Conservation (phyloP, 2,888 invertebrate genomes). For the Folsomia manolachei region DNA sequence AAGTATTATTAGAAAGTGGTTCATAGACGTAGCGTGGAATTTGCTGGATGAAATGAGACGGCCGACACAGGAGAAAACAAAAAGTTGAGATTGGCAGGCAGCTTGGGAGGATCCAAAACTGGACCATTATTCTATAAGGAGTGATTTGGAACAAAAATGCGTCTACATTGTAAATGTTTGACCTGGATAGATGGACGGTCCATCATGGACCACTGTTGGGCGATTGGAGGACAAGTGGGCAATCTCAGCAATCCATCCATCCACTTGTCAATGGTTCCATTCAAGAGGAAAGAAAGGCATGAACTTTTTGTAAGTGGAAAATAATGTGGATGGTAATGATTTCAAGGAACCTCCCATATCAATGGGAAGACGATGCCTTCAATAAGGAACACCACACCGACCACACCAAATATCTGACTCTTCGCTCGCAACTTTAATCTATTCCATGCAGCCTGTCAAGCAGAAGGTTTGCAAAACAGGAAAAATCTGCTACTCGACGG, state of each 20-base stretch:
- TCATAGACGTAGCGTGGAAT: background rate
- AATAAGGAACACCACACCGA: background rate
- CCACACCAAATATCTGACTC: background rate
- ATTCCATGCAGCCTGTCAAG: background rate
- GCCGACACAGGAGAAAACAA: no score
- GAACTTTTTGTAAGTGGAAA: slow-evolving; percentile 16
- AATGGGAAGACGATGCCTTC: background rate
- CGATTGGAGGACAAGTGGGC: slow-evolving; percentile 8
- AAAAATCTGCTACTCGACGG: no score
- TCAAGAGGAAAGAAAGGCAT: background rate
- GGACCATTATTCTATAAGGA: no score
- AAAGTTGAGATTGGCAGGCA: background rate
- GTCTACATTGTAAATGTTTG: no score
- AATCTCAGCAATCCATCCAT: slow-evolving; percentile 9
- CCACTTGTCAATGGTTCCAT: slow-evolving; percentile 6
- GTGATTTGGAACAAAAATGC: no score
- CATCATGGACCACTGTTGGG: background rate
- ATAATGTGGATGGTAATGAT: slow-evolving; percentile 17
- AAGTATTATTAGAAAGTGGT: background rate
- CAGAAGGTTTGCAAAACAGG: background rate
- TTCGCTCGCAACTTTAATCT: background rate
- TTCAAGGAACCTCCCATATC: slow-evolving; percentile 2
- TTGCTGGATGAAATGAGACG: background rate
- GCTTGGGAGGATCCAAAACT: background rate
- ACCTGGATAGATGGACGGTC: no score